Conservation (phyloP, 2,888 invertebrate genomes). For the Lutraria lutraria region DNA sequence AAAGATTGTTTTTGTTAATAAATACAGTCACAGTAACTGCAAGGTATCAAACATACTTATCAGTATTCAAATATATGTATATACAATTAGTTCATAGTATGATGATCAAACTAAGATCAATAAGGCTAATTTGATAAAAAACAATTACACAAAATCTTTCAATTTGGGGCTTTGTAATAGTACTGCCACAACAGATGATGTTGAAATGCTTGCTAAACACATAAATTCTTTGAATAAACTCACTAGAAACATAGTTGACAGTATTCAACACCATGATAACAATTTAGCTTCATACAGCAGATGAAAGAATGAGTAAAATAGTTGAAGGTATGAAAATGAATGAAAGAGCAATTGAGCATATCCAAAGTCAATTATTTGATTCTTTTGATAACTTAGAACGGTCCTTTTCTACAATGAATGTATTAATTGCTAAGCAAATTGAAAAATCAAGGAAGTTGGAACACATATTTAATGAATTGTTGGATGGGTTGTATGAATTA, state of each 20-base stretch:
- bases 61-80: too few relatives aligned
- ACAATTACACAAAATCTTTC: too few relatives aligned
- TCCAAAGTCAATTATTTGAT: neutral
- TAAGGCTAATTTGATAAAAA: too few relatives aligned
- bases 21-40: too few relatives aligned
- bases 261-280: slow-evolving; percentile 34
- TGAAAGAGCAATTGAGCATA: slow-evolving; percentile 33
- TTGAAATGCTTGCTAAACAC: slow-evolving; percentile 37
- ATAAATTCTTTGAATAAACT: slow-evolving; percentile 43
- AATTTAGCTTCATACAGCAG: slow-evolving; percentile 50
- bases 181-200: slow-evolving; percentile 47
- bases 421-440: slow-evolving; percentile 33
- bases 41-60: too few relatives aligned
- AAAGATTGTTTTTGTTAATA: too few relatives aligned
- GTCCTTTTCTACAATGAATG: slow-evolving; percentile 27
- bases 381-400: slow-evolving; percentile 10
- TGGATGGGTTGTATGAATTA: slow-evolving; percentile 27
- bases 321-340: slow-evolving; percentile 41
- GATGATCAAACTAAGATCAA: too few relatives aligned
- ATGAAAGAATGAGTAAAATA: slow-evolving; percentile 50
- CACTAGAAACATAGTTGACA: slow-evolving; percentile 22
- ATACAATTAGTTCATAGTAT: too few relatives aligned
- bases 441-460: slow-evolving; percentile 19
- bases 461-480: slow-evolving; percentile 33
- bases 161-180: too few relatives aligned